Evolutionary conservation across 2,888 invertebrate genomes (phyloP).

Genomic region (Eurytoma californica): DNA sequence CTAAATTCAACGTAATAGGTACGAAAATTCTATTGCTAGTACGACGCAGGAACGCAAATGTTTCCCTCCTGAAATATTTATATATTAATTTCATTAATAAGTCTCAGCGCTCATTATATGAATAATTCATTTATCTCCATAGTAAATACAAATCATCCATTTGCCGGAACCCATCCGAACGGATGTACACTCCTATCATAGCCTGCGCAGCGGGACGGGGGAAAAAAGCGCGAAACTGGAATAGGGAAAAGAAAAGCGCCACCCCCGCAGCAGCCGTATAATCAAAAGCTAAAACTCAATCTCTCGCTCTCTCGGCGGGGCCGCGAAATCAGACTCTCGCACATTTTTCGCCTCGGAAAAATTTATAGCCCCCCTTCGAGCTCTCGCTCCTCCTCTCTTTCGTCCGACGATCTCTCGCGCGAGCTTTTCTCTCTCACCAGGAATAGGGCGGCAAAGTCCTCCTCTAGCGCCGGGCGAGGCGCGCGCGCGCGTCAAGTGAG

Average conservation of each 20-base stretch:
- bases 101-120: too few species aligned
- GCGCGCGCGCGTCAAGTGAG: not conserved
- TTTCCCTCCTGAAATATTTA: too few species aligned
- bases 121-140: not conserved
- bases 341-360: not conserved
- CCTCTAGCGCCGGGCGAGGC: not conserved
- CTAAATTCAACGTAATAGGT: too few species aligned
- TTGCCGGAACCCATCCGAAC: not conserved
- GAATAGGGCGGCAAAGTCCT: conserved; percentile 1
- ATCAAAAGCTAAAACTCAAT: conserved; percentile 18
- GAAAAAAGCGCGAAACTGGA: not conserved
- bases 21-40: too few species aligned
- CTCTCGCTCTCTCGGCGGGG: not conserved
- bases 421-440: not conserved
- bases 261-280: not conserved
- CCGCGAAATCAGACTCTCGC: not conserved
- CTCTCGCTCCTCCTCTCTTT: conserved; percentile 3
- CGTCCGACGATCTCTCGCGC: not conserved
- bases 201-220: not conserved
- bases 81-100: too few species aligned
- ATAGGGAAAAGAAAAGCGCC: too few species aligned
- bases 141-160: not conserved
- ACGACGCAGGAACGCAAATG: too few species aligned
- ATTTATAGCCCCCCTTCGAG: conserved; percentile 12
- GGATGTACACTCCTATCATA: not conserved